phyloP scores from a whole-genome alignment of 2,797 vertebrate species.

The Caiman crocodilus region DNA sequence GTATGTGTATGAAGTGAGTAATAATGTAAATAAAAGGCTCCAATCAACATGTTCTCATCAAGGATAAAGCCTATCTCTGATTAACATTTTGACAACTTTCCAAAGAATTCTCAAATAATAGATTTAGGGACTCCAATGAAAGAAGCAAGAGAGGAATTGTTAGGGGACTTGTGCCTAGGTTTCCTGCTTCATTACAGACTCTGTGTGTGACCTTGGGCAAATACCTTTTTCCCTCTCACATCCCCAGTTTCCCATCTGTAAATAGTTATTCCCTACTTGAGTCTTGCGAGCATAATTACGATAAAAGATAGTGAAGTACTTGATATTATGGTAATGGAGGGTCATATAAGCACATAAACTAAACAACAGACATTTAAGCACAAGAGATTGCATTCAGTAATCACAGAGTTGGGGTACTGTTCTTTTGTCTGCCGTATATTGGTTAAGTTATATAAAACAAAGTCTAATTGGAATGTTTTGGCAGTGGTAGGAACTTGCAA shows the following conservation, averaged over 20 bases:
- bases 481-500: neutral
- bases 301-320: neutral
- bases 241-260: neutral
- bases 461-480: rapidly evolving
- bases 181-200: neutral
- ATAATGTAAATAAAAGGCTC: neutral
- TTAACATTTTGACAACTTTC: neutral
- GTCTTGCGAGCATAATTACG: neutral
- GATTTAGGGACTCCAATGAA: rapidly evolving
- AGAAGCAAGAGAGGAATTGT: neutral
- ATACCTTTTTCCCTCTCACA: neutral
- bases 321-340: neutral
- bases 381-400: neutral
- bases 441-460: neutral
- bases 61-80: neutral
- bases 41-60: neutral
- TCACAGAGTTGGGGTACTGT: rapidly evolving
- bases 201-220: neutral
- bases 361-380: neutral
- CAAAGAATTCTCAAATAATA: neutral
- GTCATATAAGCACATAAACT: neutral
- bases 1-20: neutral
- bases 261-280: neutral
- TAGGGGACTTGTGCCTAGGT: neutral
- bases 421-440: neutral